These are phyloP conservation scores for Synanceia verrucosa DNA, from an alignment of 2,797 vertebrate species.

Conservation along the genomic window DNA sequence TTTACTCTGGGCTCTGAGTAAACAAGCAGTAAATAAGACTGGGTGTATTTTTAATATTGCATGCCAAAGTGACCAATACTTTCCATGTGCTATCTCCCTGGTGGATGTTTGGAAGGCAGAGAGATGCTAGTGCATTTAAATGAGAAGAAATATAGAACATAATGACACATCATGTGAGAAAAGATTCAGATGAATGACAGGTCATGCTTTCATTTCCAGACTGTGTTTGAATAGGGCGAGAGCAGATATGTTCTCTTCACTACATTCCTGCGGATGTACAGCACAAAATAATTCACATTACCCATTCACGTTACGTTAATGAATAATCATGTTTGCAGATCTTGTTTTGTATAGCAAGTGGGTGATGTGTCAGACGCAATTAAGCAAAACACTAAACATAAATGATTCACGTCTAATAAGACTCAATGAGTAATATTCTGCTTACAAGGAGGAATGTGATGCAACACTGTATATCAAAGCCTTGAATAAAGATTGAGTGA, in stretches of 20 bases:
- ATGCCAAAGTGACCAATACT: constrained; percentile 36
- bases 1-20: constrained; percentile 33
- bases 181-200: constrained; percentile 16
- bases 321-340: constrained; percentile 43
- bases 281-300: constrained; percentile 15
- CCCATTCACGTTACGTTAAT: constrained; percentile 15
- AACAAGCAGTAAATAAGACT: constrained; percentile 50
- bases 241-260: not conserved
- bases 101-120: constrained; percentile 44
- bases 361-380: constrained; percentile 41
- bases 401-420: constrained; percentile 41
- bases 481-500: constrained; percentile 42
- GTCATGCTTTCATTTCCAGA: constrained; percentile 15
- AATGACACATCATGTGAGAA: constrained; percentile 23
- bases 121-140: constrained; percentile 63
- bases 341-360: constrained; percentile 29
- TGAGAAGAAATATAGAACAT: constrained; percentile 45
- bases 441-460: constrained; percentile 45
- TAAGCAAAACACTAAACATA: constrained; percentile 52
- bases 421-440: constrained; percentile 29
- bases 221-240: constrained; percentile 7
- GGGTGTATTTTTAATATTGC: constrained; percentile 53
- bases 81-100: constrained; percentile 33
- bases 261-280: not conserved
- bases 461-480: constrained; percentile 48